Percentiles rank a stretch among this genome's conserved stretches.
phyloP scores from a whole-genome alignment of 1,140 invertebrate genomes.

The Helicoverpa armigera region DNA sequence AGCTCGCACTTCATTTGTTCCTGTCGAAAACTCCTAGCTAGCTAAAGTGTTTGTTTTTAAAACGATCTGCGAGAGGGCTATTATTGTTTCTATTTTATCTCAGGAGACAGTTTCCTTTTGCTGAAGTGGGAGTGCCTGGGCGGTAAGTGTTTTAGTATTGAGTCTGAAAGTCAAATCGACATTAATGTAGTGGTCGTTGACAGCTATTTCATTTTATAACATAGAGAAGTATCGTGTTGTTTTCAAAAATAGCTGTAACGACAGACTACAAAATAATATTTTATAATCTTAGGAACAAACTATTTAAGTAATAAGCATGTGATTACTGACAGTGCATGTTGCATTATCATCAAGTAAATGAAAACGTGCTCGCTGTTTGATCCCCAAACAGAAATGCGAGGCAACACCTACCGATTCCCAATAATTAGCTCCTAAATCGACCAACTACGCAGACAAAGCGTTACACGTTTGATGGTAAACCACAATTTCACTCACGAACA shows the following conservation, averaged over 20 bases:
- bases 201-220: background rate
- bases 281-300: no score
- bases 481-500: constrained; percentile 42
- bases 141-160: background rate
- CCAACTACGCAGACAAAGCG: constrained; percentile 18
- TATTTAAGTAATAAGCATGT: no score
- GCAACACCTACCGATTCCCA: constrained; percentile 9
- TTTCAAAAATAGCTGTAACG: no score
- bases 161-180: background rate
- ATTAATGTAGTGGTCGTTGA: constrained; percentile 20
- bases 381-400: constrained; percentile 11
- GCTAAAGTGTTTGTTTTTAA: constrained; percentile 50
- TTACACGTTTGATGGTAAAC: constrained; percentile 24
- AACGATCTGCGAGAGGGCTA: constrained; percentile 44
- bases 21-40: constrained; percentile 39
- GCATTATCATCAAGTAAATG: background rate
- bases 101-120: constrained; percentile 12
- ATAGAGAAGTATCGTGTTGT: no score
- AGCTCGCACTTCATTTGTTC: constrained; percentile 55
- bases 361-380: background rate
- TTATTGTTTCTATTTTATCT: constrained; percentile 46
- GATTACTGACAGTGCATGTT: background rate
- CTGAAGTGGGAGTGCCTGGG: background rate
- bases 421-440: constrained; percentile 36
- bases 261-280: no score